Base-by-base conservation (phyloP, 1,140 invertebrate species). In the Procambarus virginalis region DNA sequence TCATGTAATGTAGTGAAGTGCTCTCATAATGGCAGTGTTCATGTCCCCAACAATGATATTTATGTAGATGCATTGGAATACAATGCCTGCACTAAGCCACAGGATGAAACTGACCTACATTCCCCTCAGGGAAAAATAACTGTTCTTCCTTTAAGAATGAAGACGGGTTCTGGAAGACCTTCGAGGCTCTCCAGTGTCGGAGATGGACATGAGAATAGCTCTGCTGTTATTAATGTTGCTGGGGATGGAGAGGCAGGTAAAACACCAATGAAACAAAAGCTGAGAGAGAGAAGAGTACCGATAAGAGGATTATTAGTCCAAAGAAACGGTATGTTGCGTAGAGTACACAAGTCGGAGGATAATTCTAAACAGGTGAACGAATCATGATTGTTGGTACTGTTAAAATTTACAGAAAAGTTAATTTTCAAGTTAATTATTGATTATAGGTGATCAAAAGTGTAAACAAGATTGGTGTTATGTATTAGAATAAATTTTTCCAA, bases 191-290 rank as follows among this genome's bases (percentile, higher is more conserved):
- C 49, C 34, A 58, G 49, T n/a, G 78, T 80, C 8, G 14, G 78
- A 22, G 78, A 80, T 14, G 78, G 78, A 22, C 22, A 80, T 80
- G 78, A 80, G n/a, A 80, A 80, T 80, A 55, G 55, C 49, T 80
- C 78, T 55, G 49, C 78, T 49, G 78, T 80, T 55, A 55, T 80
- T 10, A 80, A 80, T 80, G 78, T 80, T 34, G 48, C 68, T 8
- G 68, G 55, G 5, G 48, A 58, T 58, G 78, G 55, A 55, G 51
- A 49, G 10, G 49, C 6, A 55, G 20, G 34, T n/a, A 55, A 22
- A 55, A 22, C 9, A n/a, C 17, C 78, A 5, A 8, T 46, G 9
- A 80, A 80, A 55, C 55, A 51, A 48, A 80, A 14, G 17, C n/a
- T 12, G 12, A 12, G 10, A 46, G 48, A 68, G 12, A 48, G 46